Evolutionary conservation across 2,888 invertebrate genomes (phyloP).

Genomic region (Anthophora plumipes): DNA sequence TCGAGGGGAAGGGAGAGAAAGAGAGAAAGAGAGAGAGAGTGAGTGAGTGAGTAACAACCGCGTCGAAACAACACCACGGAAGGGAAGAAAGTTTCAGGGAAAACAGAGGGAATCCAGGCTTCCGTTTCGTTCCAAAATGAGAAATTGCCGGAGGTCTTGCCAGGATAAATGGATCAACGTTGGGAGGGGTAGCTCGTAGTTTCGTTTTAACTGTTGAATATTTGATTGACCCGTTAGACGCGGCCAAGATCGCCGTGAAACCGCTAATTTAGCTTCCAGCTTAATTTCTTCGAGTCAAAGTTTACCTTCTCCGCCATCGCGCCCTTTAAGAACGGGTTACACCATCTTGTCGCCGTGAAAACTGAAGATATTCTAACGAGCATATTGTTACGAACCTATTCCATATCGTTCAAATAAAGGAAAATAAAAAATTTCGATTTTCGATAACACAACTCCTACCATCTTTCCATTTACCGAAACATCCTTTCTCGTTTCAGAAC

Average conservation of each 20-base stretch:
- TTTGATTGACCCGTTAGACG: conserved; percentile 40
- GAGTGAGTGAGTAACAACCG: conserved; percentile 56
- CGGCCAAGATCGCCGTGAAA: conserved; percentile 23
- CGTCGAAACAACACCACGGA: conserved; percentile 48
- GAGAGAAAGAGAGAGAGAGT: background rate
- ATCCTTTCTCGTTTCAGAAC: conserved; percentile 43
- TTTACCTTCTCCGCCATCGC: background rate
- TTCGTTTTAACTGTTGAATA: conserved; percentile 45
- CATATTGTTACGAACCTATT: no score
- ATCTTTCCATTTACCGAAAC: conserved; percentile 32
- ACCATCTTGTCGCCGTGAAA: no score
- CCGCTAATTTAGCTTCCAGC: conserved; percentile 26
- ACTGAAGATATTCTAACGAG: no score
- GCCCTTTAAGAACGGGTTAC: background rate
- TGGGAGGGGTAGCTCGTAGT: conserved; percentile 4
- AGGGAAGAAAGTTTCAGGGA: conserved; percentile 40
- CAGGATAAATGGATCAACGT: conserved; percentile 49
- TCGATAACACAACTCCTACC: no score
- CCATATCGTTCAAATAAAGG: no score
- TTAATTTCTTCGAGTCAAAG: conserved; percentile 25
- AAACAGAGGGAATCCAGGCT: conserved; percentile 4
- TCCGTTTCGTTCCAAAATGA: conserved; percentile 49
- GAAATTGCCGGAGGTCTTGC: conserved; percentile 39
- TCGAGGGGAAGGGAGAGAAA: background rate
- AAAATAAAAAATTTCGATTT: no score